Percentiles rank a stretch among this genome's conserved stretches.
These are phyloP conservation scores for Semaprochilodus insignis DNA, from an alignment of 2,797 vertebrate genomes.

Conservation along the genomic window DNA sequence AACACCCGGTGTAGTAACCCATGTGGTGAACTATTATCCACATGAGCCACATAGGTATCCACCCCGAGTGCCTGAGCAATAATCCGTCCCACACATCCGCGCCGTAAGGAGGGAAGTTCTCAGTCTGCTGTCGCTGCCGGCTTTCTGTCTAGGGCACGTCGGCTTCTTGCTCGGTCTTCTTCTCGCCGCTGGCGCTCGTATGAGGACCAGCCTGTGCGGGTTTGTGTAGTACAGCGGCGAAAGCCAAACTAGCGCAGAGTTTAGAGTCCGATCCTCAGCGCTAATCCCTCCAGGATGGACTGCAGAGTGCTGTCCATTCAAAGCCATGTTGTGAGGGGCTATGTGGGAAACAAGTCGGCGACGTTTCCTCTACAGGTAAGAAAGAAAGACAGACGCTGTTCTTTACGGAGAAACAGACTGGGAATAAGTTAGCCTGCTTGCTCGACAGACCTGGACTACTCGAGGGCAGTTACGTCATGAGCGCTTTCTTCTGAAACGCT, in stretches of 20 bases:
- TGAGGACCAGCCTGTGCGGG: background rate
- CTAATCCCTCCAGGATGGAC: constrained; percentile 69
- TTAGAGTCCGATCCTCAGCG: background rate
- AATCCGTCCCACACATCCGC: background rate
- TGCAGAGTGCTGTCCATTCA: constrained; percentile 93
- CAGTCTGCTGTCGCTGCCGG: background rate
- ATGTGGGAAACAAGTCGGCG: constrained; percentile 94
- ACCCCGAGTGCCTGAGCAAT: constrained; percentile 49
- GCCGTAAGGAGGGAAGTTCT: background rate
- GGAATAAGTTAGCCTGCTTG: too few relatives aligned
- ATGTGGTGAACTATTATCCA: background rate
- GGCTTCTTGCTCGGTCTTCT: background rate
- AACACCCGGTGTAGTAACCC: background rate
- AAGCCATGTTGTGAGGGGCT: constrained; percentile 96
- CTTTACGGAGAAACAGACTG: background rate
- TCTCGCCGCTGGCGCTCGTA: background rate
- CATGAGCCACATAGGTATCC: constrained; percentile 31
- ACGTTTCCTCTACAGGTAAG: constrained; percentile 93
- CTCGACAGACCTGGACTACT: background rate
- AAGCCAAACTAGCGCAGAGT: background rate
- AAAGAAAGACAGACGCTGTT: background rate
- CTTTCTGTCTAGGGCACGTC: background rate
- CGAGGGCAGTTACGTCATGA: background rate
- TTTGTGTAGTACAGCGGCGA: background rate
- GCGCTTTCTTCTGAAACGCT: background rate